These are phyloP conservation scores for Hemithea aestivaria DNA, from an alignment of 2,888 invertebrate species.

Conservation along the genomic window DNA sequence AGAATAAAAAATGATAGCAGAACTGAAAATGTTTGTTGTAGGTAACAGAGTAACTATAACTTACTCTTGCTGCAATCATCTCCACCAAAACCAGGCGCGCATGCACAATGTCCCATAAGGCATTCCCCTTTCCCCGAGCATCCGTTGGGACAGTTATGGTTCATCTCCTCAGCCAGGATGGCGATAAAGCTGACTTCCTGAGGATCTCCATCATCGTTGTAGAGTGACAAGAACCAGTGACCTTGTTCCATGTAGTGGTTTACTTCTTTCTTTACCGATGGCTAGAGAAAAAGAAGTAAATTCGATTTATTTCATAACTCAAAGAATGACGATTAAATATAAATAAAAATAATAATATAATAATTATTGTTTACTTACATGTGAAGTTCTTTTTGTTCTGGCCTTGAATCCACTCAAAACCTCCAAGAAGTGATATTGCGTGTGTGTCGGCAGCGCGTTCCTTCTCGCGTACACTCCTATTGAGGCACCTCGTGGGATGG, in stretches of 20 bases:
- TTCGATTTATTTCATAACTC: neutral
- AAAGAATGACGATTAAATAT: neutral
- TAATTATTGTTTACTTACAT: constrained; percentile 81
- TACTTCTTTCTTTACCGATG: constrained; percentile 93
- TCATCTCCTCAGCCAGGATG: constrained; percentile 93
- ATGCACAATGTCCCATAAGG: constrained; percentile 95
- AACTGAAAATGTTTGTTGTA: too few relatives aligned
- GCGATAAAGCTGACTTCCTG: constrained; percentile 93
- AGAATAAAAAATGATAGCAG: too few relatives aligned
- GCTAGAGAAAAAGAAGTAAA: too few relatives aligned
- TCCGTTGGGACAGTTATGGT: constrained; percentile 96
- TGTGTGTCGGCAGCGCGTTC: constrained; percentile 96
- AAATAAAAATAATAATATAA: neutral
- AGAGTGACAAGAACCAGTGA: constrained; percentile 96
- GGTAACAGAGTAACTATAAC: constrained; percentile 48
- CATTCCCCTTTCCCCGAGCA: constrained; percentile 99
- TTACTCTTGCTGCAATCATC: constrained; percentile 97
- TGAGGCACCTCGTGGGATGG: constrained; percentile 93
- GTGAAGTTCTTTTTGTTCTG: constrained; percentile 89
- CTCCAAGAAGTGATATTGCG: constrained; percentile 97
- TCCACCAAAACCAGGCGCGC: constrained; percentile 97
- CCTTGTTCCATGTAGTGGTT: constrained; percentile 98
- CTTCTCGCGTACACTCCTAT: constrained; percentile 97
- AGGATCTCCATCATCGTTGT: constrained; percentile 96
- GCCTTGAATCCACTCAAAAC: constrained; percentile 94